Evolutionary conservation across 2,888 invertebrate genomes (phyloP), one percentile per base, ranked within the genome.

Genomic region (Epiblema foenella): DNA sequence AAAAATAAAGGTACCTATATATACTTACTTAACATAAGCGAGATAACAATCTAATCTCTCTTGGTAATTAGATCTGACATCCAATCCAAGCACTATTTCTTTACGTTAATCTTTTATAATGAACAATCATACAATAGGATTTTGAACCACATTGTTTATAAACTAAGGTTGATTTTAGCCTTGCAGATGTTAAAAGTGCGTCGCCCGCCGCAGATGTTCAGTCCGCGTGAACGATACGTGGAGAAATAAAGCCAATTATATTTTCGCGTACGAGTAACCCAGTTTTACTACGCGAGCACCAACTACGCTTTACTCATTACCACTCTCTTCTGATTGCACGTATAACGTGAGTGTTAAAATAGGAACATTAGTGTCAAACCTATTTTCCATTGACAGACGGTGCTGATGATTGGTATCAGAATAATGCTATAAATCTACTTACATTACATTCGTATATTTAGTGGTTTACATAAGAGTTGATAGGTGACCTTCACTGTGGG

Each of bases 181-280:
- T 60, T 39, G 39, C 64, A 71, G 62, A 63, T 73, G 67, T 72
- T 73, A 73, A 71, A 63, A 46, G 72, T 71, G 73, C 73, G 74
- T 77, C 74, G 75, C 74, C 52, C 39, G 56, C n/a, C 29, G 70
- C 68, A 71, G 75, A 76, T 78, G 79, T 75, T 77, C 74, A 80
- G 76, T 71, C 77, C 77, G 79, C 83, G 83, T 83, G 80, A 82
- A 82, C 78, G 80, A 82, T 78, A 75, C 80, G 75, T 75, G 79
- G 75, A 78, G 75, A 75, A 76, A 79, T 78, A 79, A 78, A 76
- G 76, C 78, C 82, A 85, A 84, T 85, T 85, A 83, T 79, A 82
- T 78, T 81, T 64, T 83, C 81, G 79, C 80, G 78, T 81, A 82
- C 82, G 79, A 81, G 83, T 81, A 83, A 77, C 85, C 83, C 74